Conservation (phyloP, 2,797 vertebrate genomes). For the Trichosurus vulpecula region DNA sequence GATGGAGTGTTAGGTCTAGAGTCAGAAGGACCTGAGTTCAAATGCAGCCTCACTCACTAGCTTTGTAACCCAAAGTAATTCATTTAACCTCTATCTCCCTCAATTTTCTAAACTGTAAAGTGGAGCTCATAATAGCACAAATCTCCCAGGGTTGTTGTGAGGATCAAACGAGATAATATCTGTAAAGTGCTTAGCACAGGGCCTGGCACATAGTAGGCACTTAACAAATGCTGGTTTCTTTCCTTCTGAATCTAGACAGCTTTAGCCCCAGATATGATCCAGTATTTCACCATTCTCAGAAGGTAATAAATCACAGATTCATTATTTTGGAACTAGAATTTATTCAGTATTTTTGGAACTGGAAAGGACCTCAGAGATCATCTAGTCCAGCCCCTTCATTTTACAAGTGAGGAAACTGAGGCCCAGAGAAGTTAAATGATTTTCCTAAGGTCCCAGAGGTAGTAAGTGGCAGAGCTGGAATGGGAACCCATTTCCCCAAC, state of each 20-base stretch:
- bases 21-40: not conserved
- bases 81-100: not conserved
- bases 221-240: not conserved
- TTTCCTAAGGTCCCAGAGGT: not conserved
- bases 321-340: not conserved
- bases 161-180: not conserved
- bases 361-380: not conserved
- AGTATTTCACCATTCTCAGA: not conserved
- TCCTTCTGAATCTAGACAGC: not conserved
- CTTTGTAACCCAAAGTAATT: not conserved
- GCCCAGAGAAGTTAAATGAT: not conserved
- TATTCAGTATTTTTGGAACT: not conserved
- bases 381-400: not conserved
- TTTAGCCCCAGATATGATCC: not conserved
- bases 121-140: not conserved
- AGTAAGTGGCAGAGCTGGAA: not conserved
- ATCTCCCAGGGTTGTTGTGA: not conserved
- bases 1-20: not conserved
- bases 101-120: not conserved
- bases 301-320: not conserved
- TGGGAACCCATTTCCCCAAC: not conserved
- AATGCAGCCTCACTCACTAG: not conserved
- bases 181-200: not conserved
- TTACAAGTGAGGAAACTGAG: not conserved
- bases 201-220: not conserved